phyloP scores from a whole-genome alignment of 2,888 invertebrate genomes.

The Agapetus fuscipes region DNA sequence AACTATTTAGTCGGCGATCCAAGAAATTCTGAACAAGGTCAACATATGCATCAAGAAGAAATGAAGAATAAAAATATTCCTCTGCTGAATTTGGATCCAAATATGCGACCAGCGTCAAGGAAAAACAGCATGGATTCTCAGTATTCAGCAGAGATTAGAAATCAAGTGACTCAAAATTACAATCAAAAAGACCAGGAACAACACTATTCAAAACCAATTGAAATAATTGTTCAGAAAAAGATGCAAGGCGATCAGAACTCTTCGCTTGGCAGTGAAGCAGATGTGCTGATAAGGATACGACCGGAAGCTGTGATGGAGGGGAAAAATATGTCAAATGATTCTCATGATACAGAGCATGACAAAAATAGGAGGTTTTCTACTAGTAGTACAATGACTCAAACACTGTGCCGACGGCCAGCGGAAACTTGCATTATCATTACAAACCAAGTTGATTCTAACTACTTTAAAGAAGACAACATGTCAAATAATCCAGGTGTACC shows the following conservation, averaged over 20 bases:
- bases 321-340: neutral
- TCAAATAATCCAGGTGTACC: too few species aligned
- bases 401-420: neutral
- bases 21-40: neutral
- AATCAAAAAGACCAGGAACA: neutral
- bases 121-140: too few species aligned
- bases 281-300: neutral
- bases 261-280: neutral
- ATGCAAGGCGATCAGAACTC: neutral
- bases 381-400: neutral
- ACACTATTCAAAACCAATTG: slow-evolving; percentile 4
- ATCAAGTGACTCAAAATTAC: too few species aligned
- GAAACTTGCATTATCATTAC: slow-evolving; percentile 19
- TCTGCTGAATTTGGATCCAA: neutral
- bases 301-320: neutral
- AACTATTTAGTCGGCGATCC: neutral
- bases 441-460: slow-evolving; percentile 7
- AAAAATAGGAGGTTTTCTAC: too few species aligned
- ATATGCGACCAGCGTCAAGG: neutral
- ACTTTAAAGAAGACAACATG: neutral
- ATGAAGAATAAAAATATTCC: too few species aligned
- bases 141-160: too few species aligned
- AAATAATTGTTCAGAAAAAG: slow-evolving; percentile 13
- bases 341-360: neutral
- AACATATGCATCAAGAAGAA: too few species aligned